Percentiles rank a stretch among this genome's conserved stretches.
Conservation (phyloP, 2,888 invertebrate species). For the Clivina fossor region DNA sequence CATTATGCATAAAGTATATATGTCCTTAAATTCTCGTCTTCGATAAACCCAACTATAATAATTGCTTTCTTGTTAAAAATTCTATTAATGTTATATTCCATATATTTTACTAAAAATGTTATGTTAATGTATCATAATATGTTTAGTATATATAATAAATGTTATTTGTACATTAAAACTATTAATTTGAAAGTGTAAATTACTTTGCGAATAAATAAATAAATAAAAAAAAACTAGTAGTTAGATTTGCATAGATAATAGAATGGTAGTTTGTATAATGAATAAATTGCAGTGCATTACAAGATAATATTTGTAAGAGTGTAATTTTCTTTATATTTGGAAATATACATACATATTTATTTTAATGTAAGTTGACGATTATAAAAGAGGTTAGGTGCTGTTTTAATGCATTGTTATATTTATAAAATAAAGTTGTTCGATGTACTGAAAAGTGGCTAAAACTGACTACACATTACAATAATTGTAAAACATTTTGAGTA, state of each 20-base stretch:
- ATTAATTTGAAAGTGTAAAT: slow-evolving; percentile 11
- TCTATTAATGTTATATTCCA: no score
- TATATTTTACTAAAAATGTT: no score
- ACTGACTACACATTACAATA: slow-evolving; percentile 11
- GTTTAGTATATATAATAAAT: slow-evolving; percentile 8
- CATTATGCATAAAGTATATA: no score
- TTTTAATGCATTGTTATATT: slow-evolving; percentile 33
- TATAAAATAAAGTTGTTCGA: slow-evolving; percentile 30
- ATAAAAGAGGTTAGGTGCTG: slow-evolving; percentile 21
- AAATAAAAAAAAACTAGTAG: slow-evolving; percentile 21
- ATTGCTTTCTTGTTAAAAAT: no score
- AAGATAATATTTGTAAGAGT: slow-evolving; percentile 24
- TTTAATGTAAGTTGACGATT: slow-evolving; percentile 20
- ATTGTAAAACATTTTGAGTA: no score
- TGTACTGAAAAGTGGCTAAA: slow-evolving; percentile 25
- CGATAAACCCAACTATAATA: no score
- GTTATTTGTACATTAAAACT: slow-evolving; percentile 16
- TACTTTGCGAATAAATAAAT: slow-evolving; percentile 12
- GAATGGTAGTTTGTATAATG: slow-evolving; percentile 6
- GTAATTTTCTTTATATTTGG: slow-evolving; percentile 20
- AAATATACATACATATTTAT: slow-evolving; percentile 23
- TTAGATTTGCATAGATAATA: slow-evolving; percentile 3
- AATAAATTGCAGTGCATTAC: slow-evolving; percentile 27
- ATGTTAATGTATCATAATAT: slow-evolving; percentile 10
- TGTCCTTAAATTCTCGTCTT: no score